Percentiles rank a stretch among this genome's conserved stretches.
phyloP scores from a whole-genome alignment of 2,113 vertebrate genomes.

The Calyptommatus sinebrachiatus region DNA sequence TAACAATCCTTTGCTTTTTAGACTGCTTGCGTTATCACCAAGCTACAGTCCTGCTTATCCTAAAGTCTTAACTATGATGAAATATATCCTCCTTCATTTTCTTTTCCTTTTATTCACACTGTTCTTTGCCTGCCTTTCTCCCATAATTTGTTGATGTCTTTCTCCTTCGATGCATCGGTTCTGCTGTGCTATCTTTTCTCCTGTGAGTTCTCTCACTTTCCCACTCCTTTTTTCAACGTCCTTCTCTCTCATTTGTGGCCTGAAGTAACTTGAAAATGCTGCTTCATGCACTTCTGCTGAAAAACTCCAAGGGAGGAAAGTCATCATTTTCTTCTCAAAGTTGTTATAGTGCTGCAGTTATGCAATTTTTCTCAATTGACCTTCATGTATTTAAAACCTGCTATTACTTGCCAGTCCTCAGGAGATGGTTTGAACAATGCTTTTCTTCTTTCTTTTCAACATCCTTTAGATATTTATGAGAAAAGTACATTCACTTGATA shows the following conservation, averaged over 20 bases:
- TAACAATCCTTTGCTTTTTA: no score
- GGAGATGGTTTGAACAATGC: not conserved
- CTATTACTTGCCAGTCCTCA: not conserved
- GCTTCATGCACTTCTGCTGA: not conserved
- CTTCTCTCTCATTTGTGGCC: not conserved
- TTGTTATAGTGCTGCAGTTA: not conserved
- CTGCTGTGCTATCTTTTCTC: no score
- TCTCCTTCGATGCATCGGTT: no score
- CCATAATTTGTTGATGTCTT: no score
- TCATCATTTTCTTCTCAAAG: not conserved
- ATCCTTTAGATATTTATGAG: conserved; percentile 11
- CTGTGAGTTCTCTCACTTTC: no score
- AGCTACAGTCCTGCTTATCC: no score
- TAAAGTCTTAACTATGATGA: no score
- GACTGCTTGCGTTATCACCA: no score
- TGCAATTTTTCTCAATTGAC: not conserved
- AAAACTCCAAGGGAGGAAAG: not conserved
- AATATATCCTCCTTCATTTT: no score
- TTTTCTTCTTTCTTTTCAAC: not conserved
- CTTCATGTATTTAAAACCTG: not conserved
- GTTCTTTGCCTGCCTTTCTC: no score
- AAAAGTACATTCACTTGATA: not conserved
- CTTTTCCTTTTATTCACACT: no score
- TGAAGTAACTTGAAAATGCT: not conserved
- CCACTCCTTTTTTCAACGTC: no score